Base-by-base conservation (phyloP, 92 coral and sea anemone species). In the Heliopora coerulea region DNA sequence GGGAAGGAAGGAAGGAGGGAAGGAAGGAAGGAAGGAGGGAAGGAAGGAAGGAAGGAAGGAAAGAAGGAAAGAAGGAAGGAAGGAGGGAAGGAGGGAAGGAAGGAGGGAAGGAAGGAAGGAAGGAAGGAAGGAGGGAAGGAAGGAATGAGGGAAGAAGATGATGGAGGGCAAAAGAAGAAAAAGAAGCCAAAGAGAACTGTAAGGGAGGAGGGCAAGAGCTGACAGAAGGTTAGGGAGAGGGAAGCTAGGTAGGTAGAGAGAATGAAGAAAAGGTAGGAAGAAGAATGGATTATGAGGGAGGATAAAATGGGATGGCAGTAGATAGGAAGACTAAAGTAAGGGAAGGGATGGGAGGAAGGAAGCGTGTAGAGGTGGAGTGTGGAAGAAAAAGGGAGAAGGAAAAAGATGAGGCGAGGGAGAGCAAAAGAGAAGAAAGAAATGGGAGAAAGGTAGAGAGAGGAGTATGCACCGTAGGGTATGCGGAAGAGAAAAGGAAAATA, bases 21-120 rank as follows among this genome's bases (percentile, higher is more conserved):
- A 50, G 58, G 58, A 50, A 50, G 58, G 3, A 50, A 50, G 58
- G 58, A 50, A 50, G 58, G 21, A 50, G 17, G 58, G 21, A 50
- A 50, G 58, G 21, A 50, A 50, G 58, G 21, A 50, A 50, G n/a
- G 21, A 50, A 50, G 58, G 21, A 50, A 50, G 58, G 58, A 50
- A 11, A 4, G 11, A 50, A n/a, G 21, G 17, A 50, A n/a, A n/a
- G 17, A 50, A n/a, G 21, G n/a, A 50, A n/a, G 58, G 17, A 50
- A n/a, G 42, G 11, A 37, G 42, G 42, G 11, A 37, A n/a, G 19
- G 15, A 15, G 52, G 52, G 15, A 15, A n/a, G 19, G 15, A 15
- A 15, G 19, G 15, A 15, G 19, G n/a, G n/a, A 15, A 15, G 52
- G n/a, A 15, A 46, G 52, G 52, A 46, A 46, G 52, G 52, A 15